Percentiles rank a stretch among this genome's conserved stretches.
Conservation (phyloP, 2,797 vertebrate genomes). For the Siniperca scherzeri region DNA sequence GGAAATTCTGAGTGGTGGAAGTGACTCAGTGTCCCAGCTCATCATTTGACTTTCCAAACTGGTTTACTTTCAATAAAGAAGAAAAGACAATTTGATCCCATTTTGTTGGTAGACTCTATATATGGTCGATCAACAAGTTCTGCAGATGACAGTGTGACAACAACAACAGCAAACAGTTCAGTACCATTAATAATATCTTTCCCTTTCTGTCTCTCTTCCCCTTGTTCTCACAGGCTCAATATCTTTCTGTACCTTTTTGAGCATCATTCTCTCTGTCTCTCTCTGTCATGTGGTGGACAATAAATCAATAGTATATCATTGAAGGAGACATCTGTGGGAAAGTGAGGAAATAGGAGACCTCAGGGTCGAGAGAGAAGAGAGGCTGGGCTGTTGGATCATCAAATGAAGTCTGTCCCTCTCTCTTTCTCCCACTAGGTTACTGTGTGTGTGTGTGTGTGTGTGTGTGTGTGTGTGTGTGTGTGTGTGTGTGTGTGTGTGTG, state of each 20-base stretch:
- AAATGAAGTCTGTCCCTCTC: constrained; percentile 62
- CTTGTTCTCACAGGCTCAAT: constrained; percentile 32
- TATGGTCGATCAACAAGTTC: constrained; percentile 20
- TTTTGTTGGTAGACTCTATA: background rate
- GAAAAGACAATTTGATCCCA: background rate
- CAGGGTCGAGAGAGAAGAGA: constrained; percentile 48
- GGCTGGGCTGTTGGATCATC: constrained; percentile 40
- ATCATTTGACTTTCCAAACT: constrained; percentile 22
- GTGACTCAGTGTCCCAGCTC: constrained; percentile 21
- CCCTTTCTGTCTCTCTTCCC: constrained; percentile 29
- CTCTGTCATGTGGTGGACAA: constrained; percentile 68
- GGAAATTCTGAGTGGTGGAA: constrained; percentile 31
- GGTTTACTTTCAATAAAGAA: constrained; percentile 9
- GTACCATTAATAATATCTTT: constrained; percentile 66
- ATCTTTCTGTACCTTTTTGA: constrained; percentile 47
- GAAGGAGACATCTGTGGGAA: constrained; percentile 77
- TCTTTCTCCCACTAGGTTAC: constrained; percentile 14
- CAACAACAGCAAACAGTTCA: constrained; percentile 38
- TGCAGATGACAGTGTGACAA: constrained; percentile 40
- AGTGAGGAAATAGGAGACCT: constrained; percentile 69
- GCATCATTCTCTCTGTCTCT: constrained; percentile 44
- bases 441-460: constrained; percentile 31
- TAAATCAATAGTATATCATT: constrained; percentile 77
- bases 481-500: constrained; percentile 8
- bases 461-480: constrained; percentile 20